Conservation (phyloP, 2,888 invertebrate genomes). For the Melieria omissa region DNA sequence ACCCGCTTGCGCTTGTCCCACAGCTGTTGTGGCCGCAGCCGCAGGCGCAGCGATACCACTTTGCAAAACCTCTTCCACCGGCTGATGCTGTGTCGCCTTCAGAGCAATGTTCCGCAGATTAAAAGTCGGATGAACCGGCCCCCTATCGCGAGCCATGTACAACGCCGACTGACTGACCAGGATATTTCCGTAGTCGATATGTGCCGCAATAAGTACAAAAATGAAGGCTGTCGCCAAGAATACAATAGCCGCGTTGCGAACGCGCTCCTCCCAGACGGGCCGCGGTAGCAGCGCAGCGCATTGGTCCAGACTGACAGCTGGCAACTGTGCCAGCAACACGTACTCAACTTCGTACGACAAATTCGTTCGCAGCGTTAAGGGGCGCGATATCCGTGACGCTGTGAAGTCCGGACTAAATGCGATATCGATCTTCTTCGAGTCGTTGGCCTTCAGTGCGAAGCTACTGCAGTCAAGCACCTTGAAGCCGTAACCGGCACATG, state of each 20-base stretch:
- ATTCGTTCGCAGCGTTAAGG: slow-evolving; percentile 73
- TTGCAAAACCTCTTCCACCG: slow-evolving; percentile 27
- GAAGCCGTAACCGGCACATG: slow-evolving; percentile 84
- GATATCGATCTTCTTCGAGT: slow-evolving; percentile 81
- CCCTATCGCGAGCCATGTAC: slow-evolving; percentile 68
- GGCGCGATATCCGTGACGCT: slow-evolving; percentile 76
- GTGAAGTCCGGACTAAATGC: slow-evolving; percentile 91
- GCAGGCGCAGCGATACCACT: slow-evolving; percentile 22
- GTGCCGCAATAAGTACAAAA: slow-evolving; percentile 75
- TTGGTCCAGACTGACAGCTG: slow-evolving; percentile 72
- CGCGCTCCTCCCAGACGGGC: slow-evolving; percentile 80
- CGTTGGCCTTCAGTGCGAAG: slow-evolving; percentile 78
- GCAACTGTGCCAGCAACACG: slow-evolving; percentile 75
- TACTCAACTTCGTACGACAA: slow-evolving; percentile 74
- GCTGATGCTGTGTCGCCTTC: slow-evolving; percentile 20
- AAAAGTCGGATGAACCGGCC: slow-evolving; percentile 71
- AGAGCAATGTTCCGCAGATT: slow-evolving; percentile 70
- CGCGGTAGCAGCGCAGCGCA: slow-evolving; percentile 78
- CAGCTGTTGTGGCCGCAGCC: slow-evolving; percentile 38
- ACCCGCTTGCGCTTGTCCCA: slow-evolving; percentile 24
- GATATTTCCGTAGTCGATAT: slow-evolving; percentile 79
- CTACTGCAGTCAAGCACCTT: slow-evolving; percentile 79
- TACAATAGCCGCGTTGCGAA: slow-evolving; percentile 74
- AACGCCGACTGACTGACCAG: slow-evolving; percentile 67
- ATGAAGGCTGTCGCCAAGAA: slow-evolving; percentile 74